Percentiles rank a stretch among this genome's conserved stretches.
Conservation (phyloP, 2,797 vertebrate species). For the Epinephelus malabaricus region DNA sequence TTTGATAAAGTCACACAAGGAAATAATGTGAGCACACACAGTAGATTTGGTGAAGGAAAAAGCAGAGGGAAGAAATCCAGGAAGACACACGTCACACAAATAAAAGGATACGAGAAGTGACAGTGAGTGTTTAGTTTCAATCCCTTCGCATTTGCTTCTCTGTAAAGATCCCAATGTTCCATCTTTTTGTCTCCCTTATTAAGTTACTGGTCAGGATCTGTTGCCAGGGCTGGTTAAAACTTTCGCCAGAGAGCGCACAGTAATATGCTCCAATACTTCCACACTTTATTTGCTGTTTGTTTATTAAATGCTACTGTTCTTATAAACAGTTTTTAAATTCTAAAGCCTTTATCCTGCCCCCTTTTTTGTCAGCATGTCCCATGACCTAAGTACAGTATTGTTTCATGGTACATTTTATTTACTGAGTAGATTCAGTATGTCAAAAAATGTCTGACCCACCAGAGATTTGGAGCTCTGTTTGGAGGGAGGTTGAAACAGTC, state of each 20-base stretch:
- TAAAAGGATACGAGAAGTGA: slow-evolving; percentile 12
- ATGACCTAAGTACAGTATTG: too few relatives aligned
- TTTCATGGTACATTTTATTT: not conserved
- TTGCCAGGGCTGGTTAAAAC: not conserved
- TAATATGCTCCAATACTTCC: not conserved
- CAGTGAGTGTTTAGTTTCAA: slow-evolving; percentile 35
- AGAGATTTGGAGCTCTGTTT: slow-evolving; percentile 95
- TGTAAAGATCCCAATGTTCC: slow-evolving; percentile 3
- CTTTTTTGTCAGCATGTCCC: not conserved
- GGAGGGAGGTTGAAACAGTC: slow-evolving; percentile 92
- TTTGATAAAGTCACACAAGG: slow-evolving; percentile 9
- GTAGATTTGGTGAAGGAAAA: not conserved
- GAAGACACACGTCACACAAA: slow-evolving; percentile 15
- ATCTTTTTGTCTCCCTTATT: slow-evolving; percentile 4
- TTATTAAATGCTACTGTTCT: not conserved
- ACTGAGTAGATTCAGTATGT: not conserved
- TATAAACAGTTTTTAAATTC: not conserved
- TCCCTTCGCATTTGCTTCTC: slow-evolving; percentile 5
- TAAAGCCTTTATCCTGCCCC: not conserved
- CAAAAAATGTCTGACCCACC: slow-evolving; percentile 85
- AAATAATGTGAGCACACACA: slow-evolving; percentile 1
- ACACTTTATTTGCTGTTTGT: not conserved
- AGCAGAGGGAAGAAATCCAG: slow-evolving; percentile 10
- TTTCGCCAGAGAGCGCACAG: not conserved
- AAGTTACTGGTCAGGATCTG: slow-evolving; percentile 12